phyloP scores from a whole-genome alignment of 64 coral and sea anemone species.

The Stylophora pistillata region DNA sequence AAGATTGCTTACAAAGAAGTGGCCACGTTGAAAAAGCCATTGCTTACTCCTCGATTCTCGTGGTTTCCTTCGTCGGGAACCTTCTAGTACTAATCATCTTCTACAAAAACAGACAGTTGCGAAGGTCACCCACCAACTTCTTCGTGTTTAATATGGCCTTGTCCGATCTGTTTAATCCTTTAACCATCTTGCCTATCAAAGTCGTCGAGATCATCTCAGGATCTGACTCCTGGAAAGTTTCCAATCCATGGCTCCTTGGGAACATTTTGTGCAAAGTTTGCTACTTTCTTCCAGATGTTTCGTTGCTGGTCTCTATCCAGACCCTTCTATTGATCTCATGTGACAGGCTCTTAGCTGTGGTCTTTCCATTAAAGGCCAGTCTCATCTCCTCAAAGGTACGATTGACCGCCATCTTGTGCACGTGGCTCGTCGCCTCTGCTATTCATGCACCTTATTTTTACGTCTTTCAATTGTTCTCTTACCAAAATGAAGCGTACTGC shows the following conservation, averaged over 20 bases:
- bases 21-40: background rate
- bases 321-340: conserved; percentile 20
- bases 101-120: conserved; percentile 19
- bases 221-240: background rate
- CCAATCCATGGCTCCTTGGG: background rate
- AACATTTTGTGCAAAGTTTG: conserved; percentile 14
- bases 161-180: conserved; percentile 37
- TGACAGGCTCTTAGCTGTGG: conserved; percentile 26
- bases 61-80: conserved; percentile 16
- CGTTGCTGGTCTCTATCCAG: background rate
- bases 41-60: background rate
- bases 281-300: conserved; percentile 32
- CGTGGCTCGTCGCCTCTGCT: background rate
- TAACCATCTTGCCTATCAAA: background rate
- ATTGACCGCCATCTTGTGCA: background rate
- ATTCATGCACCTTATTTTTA: conserved; percentile 19
- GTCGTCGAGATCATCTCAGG: background rate
- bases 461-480: background rate
- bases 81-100: background rate
- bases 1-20: background rate
- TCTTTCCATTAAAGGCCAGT: conserved; percentile 18
- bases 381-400: background rate
- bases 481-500: background rate
- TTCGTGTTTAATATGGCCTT: conserved; percentile 49
- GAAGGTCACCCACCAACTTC: conserved; percentile 11